Base-by-base conservation (phyloP, 1,140 invertebrate genomes). In the Steinernema khuongi region DNA sequence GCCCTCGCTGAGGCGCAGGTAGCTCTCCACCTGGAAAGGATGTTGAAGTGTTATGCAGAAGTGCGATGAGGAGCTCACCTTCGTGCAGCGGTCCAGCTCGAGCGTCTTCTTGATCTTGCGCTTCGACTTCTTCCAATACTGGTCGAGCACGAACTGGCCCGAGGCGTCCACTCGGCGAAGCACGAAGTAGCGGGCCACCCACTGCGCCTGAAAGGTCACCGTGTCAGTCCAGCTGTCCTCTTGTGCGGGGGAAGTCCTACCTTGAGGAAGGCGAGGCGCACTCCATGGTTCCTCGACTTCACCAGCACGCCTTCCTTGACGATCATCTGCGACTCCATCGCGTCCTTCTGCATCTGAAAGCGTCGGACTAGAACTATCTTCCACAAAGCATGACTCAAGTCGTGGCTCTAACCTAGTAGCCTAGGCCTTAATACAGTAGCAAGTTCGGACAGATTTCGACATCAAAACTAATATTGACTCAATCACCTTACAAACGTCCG, bases 271-370 rank as follows among this genome's bases (percentile, higher is more conserved):
- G 50, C 50, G 50, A 60, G 50, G 14, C 50, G 50, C 11, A 60
- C 50, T 60, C 50, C 50, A 22, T 60, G 50, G 26, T 60, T 60
- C 50, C 50, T 7, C 4, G 50, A 60, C 19, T 60, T 60, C 22
- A 60, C 50, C 50, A 60, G 50, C 14, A 22, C 50, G 50, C 50
- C 50, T 26, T 60, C 50, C 50, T 60, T 60, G 7, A 60, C 50
- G 50, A 60, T 60, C 50, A 60, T 11, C 50, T 14, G 4, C 7
- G 50, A 26, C 14, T 60, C 50, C 7, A 22, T 60, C 22, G 11
- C 26, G 14, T 11, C 50, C 22, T 60, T 60, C 22, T 11, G 50
- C 50, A 60, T 60, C 50, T 60, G 22, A 60, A 60, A 7, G 11
- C 50, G 22, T 60, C 26, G 2, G 4, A 7, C 22, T 11, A 22